phyloP scores from a whole-genome alignment of 2,797 vertebrate species.

The Danio aesculapii region DNA sequence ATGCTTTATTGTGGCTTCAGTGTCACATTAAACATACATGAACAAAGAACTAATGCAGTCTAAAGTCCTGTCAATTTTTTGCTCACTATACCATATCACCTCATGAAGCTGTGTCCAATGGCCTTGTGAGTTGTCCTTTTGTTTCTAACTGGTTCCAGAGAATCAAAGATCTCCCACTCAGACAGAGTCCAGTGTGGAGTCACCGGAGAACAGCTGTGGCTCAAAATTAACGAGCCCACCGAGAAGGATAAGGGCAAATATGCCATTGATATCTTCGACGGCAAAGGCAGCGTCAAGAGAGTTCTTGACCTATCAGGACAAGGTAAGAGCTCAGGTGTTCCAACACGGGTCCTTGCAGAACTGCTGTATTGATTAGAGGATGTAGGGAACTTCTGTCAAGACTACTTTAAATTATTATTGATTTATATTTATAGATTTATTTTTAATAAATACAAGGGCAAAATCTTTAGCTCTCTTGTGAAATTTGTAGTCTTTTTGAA shows the following conservation, averaged over 20 bases:
- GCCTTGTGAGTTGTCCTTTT: slow-evolving; percentile 2
- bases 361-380: slow-evolving; percentile 5
- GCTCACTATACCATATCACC: slow-evolving; percentile 1
- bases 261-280: slow-evolving; percentile 92
- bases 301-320: slow-evolving; percentile 89
- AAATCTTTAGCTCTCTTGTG: too few species aligned
- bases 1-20: slow-evolving; percentile 10
- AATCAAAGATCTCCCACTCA: slow-evolving; percentile 86
- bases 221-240: slow-evolving; percentile 97
- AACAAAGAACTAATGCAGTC: not conserved
- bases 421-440: too few species aligned
- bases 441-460: too few species aligned
- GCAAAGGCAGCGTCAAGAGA: slow-evolving; percentile 86
- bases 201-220: slow-evolving; percentile 94
- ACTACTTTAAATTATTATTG: too few species aligned
- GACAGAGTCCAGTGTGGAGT: slow-evolving; percentile 91
- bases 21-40: slow-evolving; percentile 11
- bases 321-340: slow-evolving; percentile 77
- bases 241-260: slow-evolving; percentile 98
- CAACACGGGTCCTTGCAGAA: not conserved
- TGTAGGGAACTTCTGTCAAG: too few species aligned
- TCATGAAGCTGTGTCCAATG: not conserved
- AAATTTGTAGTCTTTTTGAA: too few species aligned
- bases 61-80: slow-evolving; percentile 1
- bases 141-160: slow-evolving; percentile 74